These are phyloP conservation scores for Cyrtorhinus lividipennis DNA, from an alignment of 1,140 invertebrate genomes.

Conservation along the genomic window DNA sequence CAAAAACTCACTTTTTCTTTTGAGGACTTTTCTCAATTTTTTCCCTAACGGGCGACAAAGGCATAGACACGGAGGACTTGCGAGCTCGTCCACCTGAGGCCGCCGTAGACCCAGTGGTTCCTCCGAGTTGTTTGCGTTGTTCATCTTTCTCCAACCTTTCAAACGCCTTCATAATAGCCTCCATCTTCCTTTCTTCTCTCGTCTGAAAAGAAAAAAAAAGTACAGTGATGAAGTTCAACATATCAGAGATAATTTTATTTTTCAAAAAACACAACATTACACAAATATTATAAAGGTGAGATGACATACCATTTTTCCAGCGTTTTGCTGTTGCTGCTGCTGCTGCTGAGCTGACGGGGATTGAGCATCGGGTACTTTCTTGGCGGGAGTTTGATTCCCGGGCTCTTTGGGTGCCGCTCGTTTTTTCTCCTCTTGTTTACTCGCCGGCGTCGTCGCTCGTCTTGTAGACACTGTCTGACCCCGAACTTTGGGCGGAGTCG, in stretches of 20 bases:
- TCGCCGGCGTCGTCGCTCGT: constrained; percentile 33
- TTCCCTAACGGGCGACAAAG: constrained; percentile 14
- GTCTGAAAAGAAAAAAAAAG: constrained; percentile 47
- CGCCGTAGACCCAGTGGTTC: neutral
- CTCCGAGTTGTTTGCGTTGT: constrained; percentile 52
- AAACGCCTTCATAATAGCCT: constrained; percentile 87
- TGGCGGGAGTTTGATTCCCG: neutral
- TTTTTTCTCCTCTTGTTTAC: constrained; percentile 41
- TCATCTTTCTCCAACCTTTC: constrained; percentile 65
- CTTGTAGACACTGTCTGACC: constrained; percentile 26
- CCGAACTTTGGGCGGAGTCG: neutral
- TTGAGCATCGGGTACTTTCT: too few species aligned
- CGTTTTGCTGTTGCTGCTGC: constrained; percentile 4
- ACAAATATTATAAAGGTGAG: neutral
- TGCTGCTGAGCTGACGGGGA: too few species aligned
- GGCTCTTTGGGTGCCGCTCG: neutral
- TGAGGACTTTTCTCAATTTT: constrained; percentile 14
- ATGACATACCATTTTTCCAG: constrained; percentile 13
- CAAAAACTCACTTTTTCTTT: constrained; percentile 17
- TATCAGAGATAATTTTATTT: too few species aligned
- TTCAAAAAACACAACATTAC: too few species aligned
- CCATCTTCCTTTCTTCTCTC: constrained; percentile 89
- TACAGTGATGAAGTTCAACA: too few species aligned
- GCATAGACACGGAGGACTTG: constrained; percentile 2
- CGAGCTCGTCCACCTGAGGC: neutral